Evolutionary conservation across 2,888 invertebrate genomes (phyloP).

Genomic region (Biston betularia): DNA sequence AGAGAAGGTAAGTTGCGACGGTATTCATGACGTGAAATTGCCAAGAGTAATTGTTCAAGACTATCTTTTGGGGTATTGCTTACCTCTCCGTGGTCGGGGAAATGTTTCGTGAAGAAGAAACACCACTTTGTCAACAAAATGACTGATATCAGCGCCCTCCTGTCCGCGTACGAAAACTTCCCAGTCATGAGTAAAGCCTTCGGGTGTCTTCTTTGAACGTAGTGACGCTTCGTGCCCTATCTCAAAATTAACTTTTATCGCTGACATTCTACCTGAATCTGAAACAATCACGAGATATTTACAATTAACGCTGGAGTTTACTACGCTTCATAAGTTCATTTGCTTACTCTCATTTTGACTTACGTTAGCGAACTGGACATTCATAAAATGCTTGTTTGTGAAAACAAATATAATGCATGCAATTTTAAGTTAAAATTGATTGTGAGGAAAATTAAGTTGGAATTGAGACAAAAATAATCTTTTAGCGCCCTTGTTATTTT

Average conservation of each 20-base stretch:
- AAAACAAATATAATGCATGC: slow-evolving; percentile 51
- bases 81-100: slow-evolving; percentile 96
- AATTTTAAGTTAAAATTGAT: slow-evolving; percentile 56
- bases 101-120: slow-evolving; percentile 97
- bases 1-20: slow-evolving; percentile 4
- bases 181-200: slow-evolving; percentile 99
- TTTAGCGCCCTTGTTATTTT: slow-evolving; percentile 86
- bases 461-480: slow-evolving; percentile 68
- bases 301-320: slow-evolving; percentile 44
- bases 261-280: slow-evolving; percentile 67
- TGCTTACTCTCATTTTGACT: slow-evolving; percentile 42
- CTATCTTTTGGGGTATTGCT: slow-evolving; percentile 42
- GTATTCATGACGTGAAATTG: not conserved
- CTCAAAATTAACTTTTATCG: slow-evolving; percentile 92
- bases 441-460: slow-evolving; percentile 52
- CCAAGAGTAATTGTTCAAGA: not conserved
- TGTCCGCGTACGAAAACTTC: slow-evolving; percentile 96
- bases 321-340: slow-evolving; percentile 47
- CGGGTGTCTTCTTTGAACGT: slow-evolving; percentile 92
- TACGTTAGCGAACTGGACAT: slow-evolving; percentile 49
- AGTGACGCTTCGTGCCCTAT: slow-evolving; percentile 96
- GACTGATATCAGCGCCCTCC: slow-evolving; percentile 94
- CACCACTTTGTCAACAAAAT: slow-evolving; percentile 97
- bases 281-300: slow-evolving; percentile 41
- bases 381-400: slow-evolving; percentile 43